Evolutionary conservation across 2,888 invertebrate species (phyloP), one percentile per base, ranked within the genome.

Genomic region (Hofmannophila pseudospretella): DNA sequence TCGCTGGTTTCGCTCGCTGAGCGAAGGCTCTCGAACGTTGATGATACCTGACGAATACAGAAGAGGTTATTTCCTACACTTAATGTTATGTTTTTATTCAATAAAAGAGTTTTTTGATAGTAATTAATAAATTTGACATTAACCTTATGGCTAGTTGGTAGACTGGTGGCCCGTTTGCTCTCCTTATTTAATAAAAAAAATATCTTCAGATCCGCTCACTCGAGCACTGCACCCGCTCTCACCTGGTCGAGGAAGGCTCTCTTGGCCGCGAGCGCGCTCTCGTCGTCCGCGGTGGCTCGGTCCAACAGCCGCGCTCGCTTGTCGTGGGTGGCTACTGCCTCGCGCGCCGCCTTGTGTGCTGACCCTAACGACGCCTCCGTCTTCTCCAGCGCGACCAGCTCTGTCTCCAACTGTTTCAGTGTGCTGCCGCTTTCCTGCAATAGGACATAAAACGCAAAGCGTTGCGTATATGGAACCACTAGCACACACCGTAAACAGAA

Each of bases 241-340:
- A 82, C 81, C 62, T 92, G 88, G 3, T 84, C 75, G 47, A 92
- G 77, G 52, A 90, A 89, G 8, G 87, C 79, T 56, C 90, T 78
- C 66, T 94, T 94, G 7, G 48, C 48, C 0, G 2, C 3, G 1
- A 67, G 51, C 1, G 89, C 86, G 31, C 88, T 82, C 45, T 89
- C 89, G 60, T 96, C 96, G 39, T 94, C 94, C 1, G 67, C 67
- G 3, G 93, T 79, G 52, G 90, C 92, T 47, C 90, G 91, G 45
- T 89, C 81, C 23, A 95, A 74, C 53, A 93, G 90, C 23, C 89
- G 89, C n/a, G 90, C 82, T 45, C 91, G 91, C 52, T 91, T 92
- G 38, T 90, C 86, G 59, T 94, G 94, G 27, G 78, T 48, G 2
- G 54, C 39, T 14, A 52, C 41, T 0, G 60, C 60, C 1, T 70